Evolutionary conservation across 2,113 vertebrate species (phyloP).

Genomic region (Brienomyrus longianalis): DNA sequence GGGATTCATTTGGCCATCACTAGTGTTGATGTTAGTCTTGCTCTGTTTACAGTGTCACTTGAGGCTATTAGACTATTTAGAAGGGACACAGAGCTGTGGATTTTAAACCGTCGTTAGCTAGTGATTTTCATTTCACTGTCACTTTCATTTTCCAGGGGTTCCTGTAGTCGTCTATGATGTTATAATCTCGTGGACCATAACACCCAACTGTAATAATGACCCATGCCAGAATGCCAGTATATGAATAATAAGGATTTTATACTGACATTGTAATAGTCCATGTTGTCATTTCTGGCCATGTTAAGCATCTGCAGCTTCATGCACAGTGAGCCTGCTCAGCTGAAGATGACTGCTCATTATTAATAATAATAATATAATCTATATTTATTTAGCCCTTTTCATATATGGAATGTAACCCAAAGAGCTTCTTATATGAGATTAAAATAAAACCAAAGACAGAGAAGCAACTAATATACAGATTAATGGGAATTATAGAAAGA

Average conservation of each 20-base stretch:
- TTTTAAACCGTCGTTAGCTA: neutral
- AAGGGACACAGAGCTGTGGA: neutral
- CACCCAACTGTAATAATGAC: neutral
- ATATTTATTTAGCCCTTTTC: too few relatives aligned
- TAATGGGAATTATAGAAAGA: neutral
- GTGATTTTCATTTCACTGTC: neutral
- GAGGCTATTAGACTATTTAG: neutral
- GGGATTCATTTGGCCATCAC: neutral
- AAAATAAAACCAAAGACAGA: too few relatives aligned
- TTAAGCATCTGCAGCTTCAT: neutral
- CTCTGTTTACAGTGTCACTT: too few relatives aligned
- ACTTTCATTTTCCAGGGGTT: neutral
- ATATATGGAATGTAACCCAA: too few relatives aligned
- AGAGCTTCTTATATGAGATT: too few relatives aligned
- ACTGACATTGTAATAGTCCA: neutral
- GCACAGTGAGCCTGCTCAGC: neutral
- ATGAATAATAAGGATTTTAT: constrained; percentile 9
- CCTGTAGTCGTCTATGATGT: neutral
- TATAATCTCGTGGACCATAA: neutral
- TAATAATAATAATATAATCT: neutral
- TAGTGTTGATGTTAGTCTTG: neutral
- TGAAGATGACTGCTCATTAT: neutral
- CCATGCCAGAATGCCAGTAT: neutral
- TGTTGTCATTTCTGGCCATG: neutral
- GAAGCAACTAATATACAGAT: too few relatives aligned